Evolutionary conservation across 2,888 invertebrate species (phyloP).

Genomic region (Athrips mouffetella): DNA sequence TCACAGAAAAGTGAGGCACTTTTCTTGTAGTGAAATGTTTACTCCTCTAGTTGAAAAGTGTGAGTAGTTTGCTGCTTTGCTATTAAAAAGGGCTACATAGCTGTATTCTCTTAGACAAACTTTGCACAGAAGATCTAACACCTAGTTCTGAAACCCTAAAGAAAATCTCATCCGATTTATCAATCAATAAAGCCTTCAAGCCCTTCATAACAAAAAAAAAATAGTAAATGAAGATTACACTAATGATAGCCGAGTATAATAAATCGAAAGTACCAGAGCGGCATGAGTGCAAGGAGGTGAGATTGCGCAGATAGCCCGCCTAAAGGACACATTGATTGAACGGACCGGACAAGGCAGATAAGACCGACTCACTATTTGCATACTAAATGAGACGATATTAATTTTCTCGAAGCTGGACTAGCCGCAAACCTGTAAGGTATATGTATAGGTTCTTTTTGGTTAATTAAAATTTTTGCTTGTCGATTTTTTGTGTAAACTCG

Average conservation of each 20-base stretch:
- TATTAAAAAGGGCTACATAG: no score
- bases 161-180: slow-evolving; percentile 1
- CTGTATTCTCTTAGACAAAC: no score
- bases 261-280: slow-evolving; percentile 60
- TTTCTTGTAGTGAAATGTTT: no score
- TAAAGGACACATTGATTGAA: slow-evolving; percentile 76
- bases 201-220: slow-evolving; percentile 21
- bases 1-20: no score
- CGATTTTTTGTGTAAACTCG: not conserved
- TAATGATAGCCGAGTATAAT: slow-evolving; percentile 56
- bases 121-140: no score
- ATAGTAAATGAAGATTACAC: slow-evolving; percentile 51
- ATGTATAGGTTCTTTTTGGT: slow-evolving; percentile 10
- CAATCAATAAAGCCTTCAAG: slow-evolving; percentile 9
- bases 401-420: slow-evolving; percentile 52
- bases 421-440: slow-evolving; percentile 17
- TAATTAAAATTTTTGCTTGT: slow-evolving; percentile 11
- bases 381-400: slow-evolving; percentile 73
- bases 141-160: no score
- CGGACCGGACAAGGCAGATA: slow-evolving; percentile 69
- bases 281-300: slow-evolving; percentile 51
- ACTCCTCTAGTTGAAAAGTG: no score
- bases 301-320: slow-evolving; percentile 59
- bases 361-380: slow-evolving; percentile 65
- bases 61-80: no score